phyloP scores from a whole-genome alignment of 2,113 vertebrate species.

The Nipponia nippon region DNA sequence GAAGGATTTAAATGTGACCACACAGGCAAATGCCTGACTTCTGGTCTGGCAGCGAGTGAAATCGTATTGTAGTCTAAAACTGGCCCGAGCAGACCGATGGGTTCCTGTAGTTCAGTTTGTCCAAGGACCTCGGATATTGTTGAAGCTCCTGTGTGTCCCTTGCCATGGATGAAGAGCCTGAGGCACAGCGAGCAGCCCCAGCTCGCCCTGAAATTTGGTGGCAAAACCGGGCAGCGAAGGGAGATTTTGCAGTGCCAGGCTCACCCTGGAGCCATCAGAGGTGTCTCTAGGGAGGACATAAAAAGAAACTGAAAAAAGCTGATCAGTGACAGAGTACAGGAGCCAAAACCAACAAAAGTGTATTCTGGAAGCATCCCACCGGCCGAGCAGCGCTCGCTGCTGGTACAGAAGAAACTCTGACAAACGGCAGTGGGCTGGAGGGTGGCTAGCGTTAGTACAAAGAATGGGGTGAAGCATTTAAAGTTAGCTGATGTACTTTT shows the following conservation, averaged over 20 bases:
- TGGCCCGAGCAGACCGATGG: not conserved
- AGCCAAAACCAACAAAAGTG: not conserved
- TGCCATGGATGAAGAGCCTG: not conserved
- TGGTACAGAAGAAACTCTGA: not conserved
- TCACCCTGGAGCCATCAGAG: not conserved
- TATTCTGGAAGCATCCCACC: not conserved
- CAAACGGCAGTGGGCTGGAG: not conserved
- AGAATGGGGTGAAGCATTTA: conserved; percentile 3
- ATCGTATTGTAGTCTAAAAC: not conserved
- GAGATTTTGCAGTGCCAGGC: not conserved
- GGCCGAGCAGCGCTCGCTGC: not conserved
- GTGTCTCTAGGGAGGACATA: not conserved
- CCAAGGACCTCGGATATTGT: not conserved
- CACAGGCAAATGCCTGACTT: not conserved
- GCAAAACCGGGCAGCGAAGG: not conserved
- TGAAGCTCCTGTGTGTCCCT: not conserved
- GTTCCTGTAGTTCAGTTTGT: not conserved
- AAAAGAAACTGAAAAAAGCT: not conserved
- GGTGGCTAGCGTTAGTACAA: not conserved
- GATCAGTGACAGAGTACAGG: not conserved
- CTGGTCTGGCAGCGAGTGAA: not conserved
- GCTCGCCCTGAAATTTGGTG: not conserved
- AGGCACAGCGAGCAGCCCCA: not conserved
- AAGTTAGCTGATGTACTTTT: conserved; percentile 33
- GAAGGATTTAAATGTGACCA: not conserved